phyloP scores from a whole-genome alignment of 2,113 vertebrate genomes.

The Theristicus caerulescens region DNA sequence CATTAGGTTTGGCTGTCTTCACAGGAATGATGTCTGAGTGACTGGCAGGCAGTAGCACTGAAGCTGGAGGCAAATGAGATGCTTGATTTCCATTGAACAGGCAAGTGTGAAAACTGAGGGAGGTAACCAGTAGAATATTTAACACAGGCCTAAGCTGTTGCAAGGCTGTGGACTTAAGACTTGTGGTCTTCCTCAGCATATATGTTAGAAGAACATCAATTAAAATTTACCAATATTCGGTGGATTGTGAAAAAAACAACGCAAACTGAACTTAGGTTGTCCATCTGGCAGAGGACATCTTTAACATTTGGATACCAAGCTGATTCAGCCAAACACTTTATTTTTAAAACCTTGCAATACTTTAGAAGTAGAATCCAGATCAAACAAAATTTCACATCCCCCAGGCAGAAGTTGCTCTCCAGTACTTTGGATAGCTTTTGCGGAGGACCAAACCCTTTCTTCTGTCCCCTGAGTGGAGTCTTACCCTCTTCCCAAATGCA shows the following conservation, averaged over 20 bases:
- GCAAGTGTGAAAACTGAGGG: not conserved
- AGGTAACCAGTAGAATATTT: not conserved
- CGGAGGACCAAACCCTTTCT: not conserved
- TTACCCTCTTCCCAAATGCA: not conserved
- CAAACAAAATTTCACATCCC: not conserved
- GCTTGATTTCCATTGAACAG: not conserved
- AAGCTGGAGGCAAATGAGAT: not conserved
- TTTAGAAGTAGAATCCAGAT: not conserved
- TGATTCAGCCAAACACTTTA: not conserved
- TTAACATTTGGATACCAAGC: not conserved
- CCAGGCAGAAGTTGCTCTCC: not conserved
- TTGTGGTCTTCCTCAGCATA: not conserved
- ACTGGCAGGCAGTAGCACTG: not conserved
- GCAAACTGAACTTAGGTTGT: not conserved
- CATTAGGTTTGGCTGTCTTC: not conserved
- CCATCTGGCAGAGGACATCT: not conserved
- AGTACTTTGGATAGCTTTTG: not conserved
- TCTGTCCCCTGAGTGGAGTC: not conserved
- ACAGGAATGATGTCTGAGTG: not conserved
- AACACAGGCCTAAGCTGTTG: not conserved
- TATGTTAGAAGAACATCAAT: not conserved
- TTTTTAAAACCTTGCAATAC: not conserved
- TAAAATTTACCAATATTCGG: not conserved
- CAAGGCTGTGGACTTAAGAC: not conserved
- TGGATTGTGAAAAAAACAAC: not conserved